phyloP scores from a whole-genome alignment of 2,888 invertebrate genomes.

The Macrosiphum euphorbiae region DNA sequence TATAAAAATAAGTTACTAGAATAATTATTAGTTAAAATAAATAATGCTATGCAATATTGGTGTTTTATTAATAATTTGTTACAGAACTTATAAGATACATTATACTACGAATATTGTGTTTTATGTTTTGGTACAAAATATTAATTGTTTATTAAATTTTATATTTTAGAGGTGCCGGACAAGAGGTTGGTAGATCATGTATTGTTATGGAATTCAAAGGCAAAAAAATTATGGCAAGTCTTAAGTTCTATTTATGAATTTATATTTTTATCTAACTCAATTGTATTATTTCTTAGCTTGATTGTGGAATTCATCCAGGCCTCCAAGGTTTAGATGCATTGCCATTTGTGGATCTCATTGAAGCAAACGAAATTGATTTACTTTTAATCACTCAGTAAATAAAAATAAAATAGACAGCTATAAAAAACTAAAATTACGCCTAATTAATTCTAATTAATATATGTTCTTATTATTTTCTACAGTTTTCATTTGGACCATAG shows the following conservation, averaged over 20 bases:
- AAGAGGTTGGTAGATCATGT: constrained; percentile 99
- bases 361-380: constrained; percentile 96
- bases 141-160: not conserved
- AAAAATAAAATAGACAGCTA: constrained; percentile 16
- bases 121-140: not conserved
- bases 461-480: constrained; percentile 67
- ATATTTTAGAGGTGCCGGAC: constrained; percentile 88
- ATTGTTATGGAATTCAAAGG: constrained; percentile 99
- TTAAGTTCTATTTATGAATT: constrained; percentile 65
- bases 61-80: not conserved
- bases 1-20: not conserved
- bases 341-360: constrained; percentile 97
- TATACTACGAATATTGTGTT: not conserved
- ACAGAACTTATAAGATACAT: not conserved
- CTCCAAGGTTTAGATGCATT: constrained; percentile 96
- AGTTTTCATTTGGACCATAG: constrained; percentile 99
- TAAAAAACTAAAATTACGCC: not conserved
- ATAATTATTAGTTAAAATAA: not conserved
- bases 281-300: constrained; percentile 75
- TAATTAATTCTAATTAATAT: not conserved
- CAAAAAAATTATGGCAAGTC: constrained; percentile 92
- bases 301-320: constrained; percentile 99
- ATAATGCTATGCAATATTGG: not conserved
- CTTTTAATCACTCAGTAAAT: constrained; percentile 91
- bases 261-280: not conserved